phyloP scores from a whole-genome alignment of 1,140 invertebrate species.

The Drosophila malerkotliana region DNA sequence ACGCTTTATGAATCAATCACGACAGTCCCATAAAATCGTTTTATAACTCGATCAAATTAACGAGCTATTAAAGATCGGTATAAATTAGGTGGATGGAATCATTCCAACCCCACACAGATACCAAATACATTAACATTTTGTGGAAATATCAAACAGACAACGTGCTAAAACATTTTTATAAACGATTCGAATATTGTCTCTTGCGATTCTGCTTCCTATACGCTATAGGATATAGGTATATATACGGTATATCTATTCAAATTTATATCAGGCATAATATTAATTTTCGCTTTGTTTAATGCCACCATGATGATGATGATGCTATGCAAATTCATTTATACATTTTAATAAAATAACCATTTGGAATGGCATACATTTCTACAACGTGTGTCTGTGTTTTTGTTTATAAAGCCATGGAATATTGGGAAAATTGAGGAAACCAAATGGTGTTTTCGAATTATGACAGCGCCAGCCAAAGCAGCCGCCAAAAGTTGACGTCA shows the following conservation, averaged over 20 bases:
- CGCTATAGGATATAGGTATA: no score
- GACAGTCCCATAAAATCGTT: constrained; percentile 39
- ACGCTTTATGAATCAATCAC: constrained; percentile 59
- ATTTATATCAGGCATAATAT: constrained; percentile 69
- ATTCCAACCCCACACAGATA: constrained; percentile 9
- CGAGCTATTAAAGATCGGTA: constrained; percentile 39
- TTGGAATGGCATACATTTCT: constrained; percentile 32
- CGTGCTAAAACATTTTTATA: constrained; percentile 56
- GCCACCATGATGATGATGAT: constrained; percentile 25
- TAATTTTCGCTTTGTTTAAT: constrained; percentile 47
- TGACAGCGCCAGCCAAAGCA: constrained; percentile 47
- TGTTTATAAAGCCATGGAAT: constrained; percentile 22
- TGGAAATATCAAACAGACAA: constrained; percentile 19
- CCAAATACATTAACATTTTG: background rate
- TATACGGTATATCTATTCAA: constrained; percentile 32
- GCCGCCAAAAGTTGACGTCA: constrained; percentile 68
- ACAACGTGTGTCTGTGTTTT: constrained; percentile 5
- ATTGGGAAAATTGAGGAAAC: constrained; percentile 30
- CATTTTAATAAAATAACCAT: constrained; percentile 32
- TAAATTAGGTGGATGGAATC: constrained; percentile 35
- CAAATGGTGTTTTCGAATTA: constrained; percentile 59
- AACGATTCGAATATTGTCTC: constrained; percentile 62
- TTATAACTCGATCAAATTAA: constrained; percentile 50
- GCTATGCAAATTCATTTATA: constrained; percentile 71
- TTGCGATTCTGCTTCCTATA: constrained; percentile 46